Conservation (phyloP, 2,888 invertebrate genomes). For the Eilema caniola region DNA sequence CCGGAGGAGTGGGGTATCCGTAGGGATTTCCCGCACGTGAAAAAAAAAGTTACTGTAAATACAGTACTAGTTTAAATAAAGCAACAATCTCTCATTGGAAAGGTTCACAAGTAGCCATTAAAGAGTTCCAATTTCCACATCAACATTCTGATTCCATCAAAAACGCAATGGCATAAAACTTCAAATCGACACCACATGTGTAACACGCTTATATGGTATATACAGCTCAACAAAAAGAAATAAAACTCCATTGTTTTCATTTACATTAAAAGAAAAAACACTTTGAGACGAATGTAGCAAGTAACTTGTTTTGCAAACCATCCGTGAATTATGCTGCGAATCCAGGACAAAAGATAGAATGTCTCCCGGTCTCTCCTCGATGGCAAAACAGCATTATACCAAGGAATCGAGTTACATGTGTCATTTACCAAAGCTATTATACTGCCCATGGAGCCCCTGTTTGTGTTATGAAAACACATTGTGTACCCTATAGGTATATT, state of each 20-base stretch:
- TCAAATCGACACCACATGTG: not conserved
- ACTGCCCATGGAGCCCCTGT: conserved; percentile 33
- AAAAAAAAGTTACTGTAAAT: no score
- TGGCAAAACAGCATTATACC: conserved; percentile 71
- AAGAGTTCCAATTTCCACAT: not conserved
- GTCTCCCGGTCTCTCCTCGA: conserved; percentile 52
- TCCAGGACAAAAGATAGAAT: conserved; percentile 69
- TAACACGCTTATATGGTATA: not conserved
- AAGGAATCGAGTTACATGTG: conserved; percentile 72
- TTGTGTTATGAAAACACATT: conserved; percentile 31
- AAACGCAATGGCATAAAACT: not conserved
- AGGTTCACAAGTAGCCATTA: no score
- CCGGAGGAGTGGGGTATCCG: no score
- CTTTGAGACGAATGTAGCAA: not conserved
- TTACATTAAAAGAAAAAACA: not conserved
- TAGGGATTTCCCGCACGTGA: no score
- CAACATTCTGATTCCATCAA: not conserved
- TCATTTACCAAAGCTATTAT: conserved; percentile 52
- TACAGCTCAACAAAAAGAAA: not conserved
- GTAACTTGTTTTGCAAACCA: conserved; percentile 47
- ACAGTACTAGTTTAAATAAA: no score
- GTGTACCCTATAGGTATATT: not conserved
- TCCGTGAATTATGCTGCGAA: conserved; percentile 59
- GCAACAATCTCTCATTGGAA: no score
- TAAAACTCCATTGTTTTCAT: not conserved